A percentile compares a stretch with the other conserved stretches of the same genome.
Evolutionary conservation across 2,797 vertebrate genomes (phyloP).

Genomic region (Danio tinwini): DNA sequence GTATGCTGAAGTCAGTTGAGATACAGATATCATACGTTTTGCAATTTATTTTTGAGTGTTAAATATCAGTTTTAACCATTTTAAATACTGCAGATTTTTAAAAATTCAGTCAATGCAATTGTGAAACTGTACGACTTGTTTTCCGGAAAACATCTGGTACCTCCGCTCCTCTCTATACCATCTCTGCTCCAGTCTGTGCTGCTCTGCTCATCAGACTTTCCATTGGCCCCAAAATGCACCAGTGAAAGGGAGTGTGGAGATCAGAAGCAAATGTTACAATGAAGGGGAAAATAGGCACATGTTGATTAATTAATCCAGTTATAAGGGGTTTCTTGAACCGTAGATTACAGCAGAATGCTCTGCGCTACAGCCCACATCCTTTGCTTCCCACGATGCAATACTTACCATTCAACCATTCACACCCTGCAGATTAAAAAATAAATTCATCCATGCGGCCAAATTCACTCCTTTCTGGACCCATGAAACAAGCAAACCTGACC

Average conservation of each 20-base stretch:
- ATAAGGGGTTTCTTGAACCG: slow-evolving; percentile 35
- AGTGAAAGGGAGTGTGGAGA: slow-evolving; percentile 53
- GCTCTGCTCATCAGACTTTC: slow-evolving; percentile 46
- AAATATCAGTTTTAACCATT: too few species aligned
- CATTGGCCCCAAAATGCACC: slow-evolving; percentile 60
- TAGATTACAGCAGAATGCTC: slow-evolving; percentile 47
- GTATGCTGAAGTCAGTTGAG: too few species aligned
- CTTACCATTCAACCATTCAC: slow-evolving; percentile 67
- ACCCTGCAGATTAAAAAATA: slow-evolving; percentile 29
- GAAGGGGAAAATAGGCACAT: slow-evolving; percentile 45
- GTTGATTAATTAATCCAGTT: slow-evolving; percentile 53
- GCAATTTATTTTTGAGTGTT: too few species aligned
- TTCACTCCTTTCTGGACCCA: neutral
- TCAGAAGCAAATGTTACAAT: slow-evolving; percentile 58
- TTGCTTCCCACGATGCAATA: slow-evolving; percentile 69
- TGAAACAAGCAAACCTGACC: slow-evolving; percentile 19
- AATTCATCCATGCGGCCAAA: slow-evolving; percentile 42
- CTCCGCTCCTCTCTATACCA: neutral
- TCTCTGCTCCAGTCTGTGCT: slow-evolving; percentile 33
- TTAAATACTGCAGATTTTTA: too few species aligned
- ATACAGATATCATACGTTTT: too few species aligned
- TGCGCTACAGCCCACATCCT: slow-evolving; percentile 49
- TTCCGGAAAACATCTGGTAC: neutral
- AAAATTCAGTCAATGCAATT: neutral
- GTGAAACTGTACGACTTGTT: neutral